phyloP scores from a whole-genome alignment of 2,113 vertebrate genomes.

The Neomonachus schauinslandi region DNA sequence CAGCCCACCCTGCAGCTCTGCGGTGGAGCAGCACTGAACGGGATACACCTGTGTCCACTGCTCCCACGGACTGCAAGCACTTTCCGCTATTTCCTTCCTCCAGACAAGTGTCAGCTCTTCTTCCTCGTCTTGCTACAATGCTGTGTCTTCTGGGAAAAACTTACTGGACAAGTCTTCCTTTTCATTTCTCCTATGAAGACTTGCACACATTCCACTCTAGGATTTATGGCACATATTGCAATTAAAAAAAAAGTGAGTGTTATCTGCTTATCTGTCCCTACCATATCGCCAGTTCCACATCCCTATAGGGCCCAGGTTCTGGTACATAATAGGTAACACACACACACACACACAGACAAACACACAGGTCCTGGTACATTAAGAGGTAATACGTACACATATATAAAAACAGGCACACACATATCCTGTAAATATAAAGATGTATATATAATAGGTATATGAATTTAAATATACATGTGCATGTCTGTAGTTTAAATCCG shows the following conservation, averaged over 20 bases:
- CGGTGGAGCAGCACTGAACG: accelerated
- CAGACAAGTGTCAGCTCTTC: background rate
- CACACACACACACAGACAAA: too few relatives aligned
- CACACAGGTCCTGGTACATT: background rate
- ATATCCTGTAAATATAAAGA: background rate
- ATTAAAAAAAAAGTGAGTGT: background rate
- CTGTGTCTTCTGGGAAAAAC: background rate
- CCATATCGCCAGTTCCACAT: background rate
- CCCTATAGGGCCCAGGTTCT: background rate
- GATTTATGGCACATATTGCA: background rate
- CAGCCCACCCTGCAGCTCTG: accelerated
- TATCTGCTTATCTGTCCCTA: background rate
- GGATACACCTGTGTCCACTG: accelerated
- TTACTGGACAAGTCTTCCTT: accelerated
- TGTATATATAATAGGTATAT: background rate
- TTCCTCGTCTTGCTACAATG: background rate
- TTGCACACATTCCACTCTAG: background rate
- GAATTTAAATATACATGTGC: background rate
- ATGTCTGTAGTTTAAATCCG: background rate
- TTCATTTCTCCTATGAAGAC: background rate
- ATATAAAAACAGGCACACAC: background rate
- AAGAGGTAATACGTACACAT: background rate
- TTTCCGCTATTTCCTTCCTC: too few relatives aligned
- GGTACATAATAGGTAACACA: background rate
- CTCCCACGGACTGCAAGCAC: accelerated